A percentile compares a stretch with the other conserved stretches of the same genome.
Evolutionary conservation across 2,888 invertebrate genomes (phyloP).

Genomic region (Dysmachus trigonus): DNA sequence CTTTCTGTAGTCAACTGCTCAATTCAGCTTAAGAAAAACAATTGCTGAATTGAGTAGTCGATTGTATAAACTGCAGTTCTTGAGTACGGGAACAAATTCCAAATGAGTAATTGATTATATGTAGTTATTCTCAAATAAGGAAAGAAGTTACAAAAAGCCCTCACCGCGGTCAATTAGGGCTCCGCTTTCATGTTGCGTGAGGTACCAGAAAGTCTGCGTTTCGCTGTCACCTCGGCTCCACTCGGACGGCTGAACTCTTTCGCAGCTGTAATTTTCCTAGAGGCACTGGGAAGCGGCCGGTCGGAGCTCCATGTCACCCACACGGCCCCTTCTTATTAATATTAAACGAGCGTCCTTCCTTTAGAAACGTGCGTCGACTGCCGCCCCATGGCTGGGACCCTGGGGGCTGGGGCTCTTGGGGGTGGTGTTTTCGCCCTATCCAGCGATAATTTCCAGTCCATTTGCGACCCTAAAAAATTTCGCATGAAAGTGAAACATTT

Average conservation of each 20-base stretch:
- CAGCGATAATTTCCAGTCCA: slow-evolving; percentile 23
- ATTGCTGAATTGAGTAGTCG: no score
- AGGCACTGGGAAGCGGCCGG: neutral
- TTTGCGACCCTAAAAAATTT: neutral
- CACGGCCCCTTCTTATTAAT: neutral
- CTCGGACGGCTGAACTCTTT: neutral
- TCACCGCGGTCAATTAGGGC: neutral
- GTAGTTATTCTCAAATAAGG: no score
- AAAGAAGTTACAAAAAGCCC: neutral
- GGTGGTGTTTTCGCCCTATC: neutral
- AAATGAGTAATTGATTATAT: no score
- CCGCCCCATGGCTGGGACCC: neutral
- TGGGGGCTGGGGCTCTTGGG: neutral
- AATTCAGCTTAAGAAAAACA: no score
- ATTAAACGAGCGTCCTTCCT: neutral
- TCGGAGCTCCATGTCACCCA: neutral
- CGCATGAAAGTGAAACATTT: slow-evolving; percentile 14
- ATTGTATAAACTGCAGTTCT: no score
- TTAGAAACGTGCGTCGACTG: neutral
- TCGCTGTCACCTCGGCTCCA: neutral
- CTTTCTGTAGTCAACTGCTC: no score
- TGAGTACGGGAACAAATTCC: no score
- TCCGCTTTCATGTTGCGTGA: neutral
- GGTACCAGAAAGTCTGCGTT: neutral
- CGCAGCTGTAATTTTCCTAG: neutral